A percentile compares a stretch with the other conserved stretches of the same genome.
Evolutionary conservation across 2,797 vertebrate genomes (phyloP).

Genomic region (Myotis myotis): DNA sequence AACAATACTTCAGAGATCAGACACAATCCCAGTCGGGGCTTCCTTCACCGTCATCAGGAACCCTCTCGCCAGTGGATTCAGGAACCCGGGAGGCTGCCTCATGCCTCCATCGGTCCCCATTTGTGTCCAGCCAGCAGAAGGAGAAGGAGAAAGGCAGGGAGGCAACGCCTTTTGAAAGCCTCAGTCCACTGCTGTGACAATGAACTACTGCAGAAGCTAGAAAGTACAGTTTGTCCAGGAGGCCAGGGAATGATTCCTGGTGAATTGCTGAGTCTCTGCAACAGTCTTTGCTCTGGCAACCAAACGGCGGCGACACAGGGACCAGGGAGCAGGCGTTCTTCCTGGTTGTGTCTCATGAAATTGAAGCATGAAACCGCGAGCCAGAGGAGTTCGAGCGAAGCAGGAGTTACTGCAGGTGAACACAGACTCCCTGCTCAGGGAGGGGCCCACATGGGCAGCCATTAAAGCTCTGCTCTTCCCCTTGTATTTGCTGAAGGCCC

Average conservation of each 20-base stretch:
- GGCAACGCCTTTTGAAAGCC: not conserved
- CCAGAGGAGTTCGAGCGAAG: no score
- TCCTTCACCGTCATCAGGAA: not conserved
- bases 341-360: no score
- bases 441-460: no score
- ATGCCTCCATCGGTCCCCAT: not conserved
- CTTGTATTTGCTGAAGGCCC: no score
- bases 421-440: no score
- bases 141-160: no score
- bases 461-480: no score
- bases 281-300: not conserved
- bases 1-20: not conserved
- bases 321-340: no score
- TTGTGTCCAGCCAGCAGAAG: not conserved
- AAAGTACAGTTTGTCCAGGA: not conserved
- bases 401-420: no score
- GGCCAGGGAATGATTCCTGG: not conserved
- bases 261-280: not conserved
- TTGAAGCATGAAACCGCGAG: no score
- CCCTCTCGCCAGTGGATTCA: not conserved
- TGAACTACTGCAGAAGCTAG: not conserved
- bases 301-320: no score
- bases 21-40: not conserved
- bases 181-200: no score
- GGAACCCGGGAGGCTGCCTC: not conserved